These are phyloP conservation scores for Ceratosolen solmsi DNA, from an alignment of 1,140 invertebrate genomes.

Conservation along the genomic window DNA sequence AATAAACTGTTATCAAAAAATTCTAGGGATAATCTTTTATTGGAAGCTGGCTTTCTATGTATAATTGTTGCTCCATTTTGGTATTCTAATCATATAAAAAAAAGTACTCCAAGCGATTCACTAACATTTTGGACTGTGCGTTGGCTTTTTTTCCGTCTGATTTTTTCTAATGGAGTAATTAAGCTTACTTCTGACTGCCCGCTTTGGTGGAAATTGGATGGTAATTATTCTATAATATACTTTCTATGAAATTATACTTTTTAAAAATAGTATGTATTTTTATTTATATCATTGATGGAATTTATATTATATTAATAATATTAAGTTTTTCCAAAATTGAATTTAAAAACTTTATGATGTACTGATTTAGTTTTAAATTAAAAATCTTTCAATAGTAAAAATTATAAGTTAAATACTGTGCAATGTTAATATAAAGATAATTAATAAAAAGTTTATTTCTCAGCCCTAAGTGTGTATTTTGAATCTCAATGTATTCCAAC, in stretches of 20 bases:
- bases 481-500: slow-evolving; percentile 84
- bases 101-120: slow-evolving; percentile 72
- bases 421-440: no score
- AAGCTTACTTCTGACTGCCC: slow-evolving; percentile 86
- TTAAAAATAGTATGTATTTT: no score
- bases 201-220: slow-evolving; percentile 87
- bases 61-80: slow-evolving; percentile 81
- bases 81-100: slow-evolving; percentile 67
- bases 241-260: no score
- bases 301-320: no score
- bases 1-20: no score
- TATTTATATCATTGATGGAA: no score
- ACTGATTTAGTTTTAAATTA: no score
- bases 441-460: slow-evolving; percentile 59
- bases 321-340: no score
- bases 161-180: slow-evolving; percentile 84
- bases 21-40: slow-evolving; percentile 83
- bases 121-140: slow-evolving; percentile 83
- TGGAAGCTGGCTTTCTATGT: slow-evolving; percentile 86
- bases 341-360: no score
- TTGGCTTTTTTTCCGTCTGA: slow-evolving; percentile 86
- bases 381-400: no score
- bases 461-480: slow-evolving; percentile 84
- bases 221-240: slow-evolving; percentile 69
- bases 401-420: no score